Conservation (phyloP, 2,888 invertebrate species). For the Willowsia nigromaculata region DNA sequence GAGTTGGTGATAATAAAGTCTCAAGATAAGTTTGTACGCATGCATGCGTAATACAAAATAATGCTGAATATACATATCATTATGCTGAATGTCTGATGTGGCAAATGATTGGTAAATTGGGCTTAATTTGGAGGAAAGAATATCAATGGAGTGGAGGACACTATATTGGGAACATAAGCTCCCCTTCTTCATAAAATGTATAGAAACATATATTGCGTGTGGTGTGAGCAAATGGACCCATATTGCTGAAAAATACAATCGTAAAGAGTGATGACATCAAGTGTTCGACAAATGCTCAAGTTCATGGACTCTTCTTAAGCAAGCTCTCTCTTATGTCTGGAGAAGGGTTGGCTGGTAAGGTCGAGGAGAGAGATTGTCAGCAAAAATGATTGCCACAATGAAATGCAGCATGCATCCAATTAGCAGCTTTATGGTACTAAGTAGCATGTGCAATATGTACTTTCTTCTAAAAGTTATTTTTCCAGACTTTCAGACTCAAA, state of each 20-base stretch:
- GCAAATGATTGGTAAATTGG: too few species aligned
- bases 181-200: not conserved
- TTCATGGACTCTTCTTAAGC: not conserved
- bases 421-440: too few species aligned
- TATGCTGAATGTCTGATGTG: slow-evolving; percentile 32
- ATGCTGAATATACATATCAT: too few species aligned
- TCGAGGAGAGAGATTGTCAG: too few species aligned
- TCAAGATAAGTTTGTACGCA: not conserved
- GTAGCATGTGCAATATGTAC: too few species aligned
- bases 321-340: not conserved
- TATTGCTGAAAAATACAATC: not conserved
- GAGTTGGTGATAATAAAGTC: too few species aligned
- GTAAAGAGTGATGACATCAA: not conserved
- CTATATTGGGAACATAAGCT: not conserved
- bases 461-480: too few species aligned
- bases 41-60: not conserved
- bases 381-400: too few species aligned
- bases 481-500: too few species aligned
- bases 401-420: too few species aligned
- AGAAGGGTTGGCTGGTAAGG: slow-evolving; percentile 25
- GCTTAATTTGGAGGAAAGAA: slow-evolving; percentile 59
- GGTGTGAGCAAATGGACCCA: not conserved
- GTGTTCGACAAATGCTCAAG: not conserved
- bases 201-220: not conserved
- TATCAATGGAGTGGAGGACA: slow-evolving; percentile 17